Evolutionary conservation across 2,113 vertebrate genomes (phyloP), one percentile per base, ranked within the genome.

Genomic region (Menura novaehollandiae): DNA sequence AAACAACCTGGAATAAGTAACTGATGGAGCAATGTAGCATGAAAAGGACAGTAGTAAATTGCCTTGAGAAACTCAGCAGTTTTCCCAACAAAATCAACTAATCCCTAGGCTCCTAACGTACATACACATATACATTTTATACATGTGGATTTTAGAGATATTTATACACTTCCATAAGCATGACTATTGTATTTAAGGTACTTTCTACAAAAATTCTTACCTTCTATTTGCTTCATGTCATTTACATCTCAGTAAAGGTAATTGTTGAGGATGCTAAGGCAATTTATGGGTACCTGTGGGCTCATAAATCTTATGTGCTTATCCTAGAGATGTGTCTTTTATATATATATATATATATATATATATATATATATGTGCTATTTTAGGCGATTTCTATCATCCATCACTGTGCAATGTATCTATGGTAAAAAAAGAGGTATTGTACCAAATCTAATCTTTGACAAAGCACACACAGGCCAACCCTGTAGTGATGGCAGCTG

Each of bases 221-320:
- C n/a, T 91, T 93, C 55, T 52, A 7, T 69, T 85, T 90, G 14
- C 17, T 62, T 63, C 19, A 35, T 47, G 35, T 67, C 5, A 74
- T n/a, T 85, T 94, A 23, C 39, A 23, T 66, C 58, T 81, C 55
- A 33, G 35, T 49, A 83, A 93, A 88, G 19, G 35, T 93, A 94
- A 91, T 63, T 80, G 60, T 13, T 74, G 72, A 82, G 33, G 62
- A 83, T 59, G 35, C 19, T 83, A 63, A 59, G 17, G 89, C 59
- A 92, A 74, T 87, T 89, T 75, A 89, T 47, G 72, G 68, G 51
- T 30, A 74, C 30, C 35, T 89, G 19, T 59, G 47, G 72, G 51
- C 46, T 94, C 78, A 88, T 77, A 93, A 85, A 94, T 89, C 58
- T 89, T 91, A 46, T 4, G 43, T 82, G 46, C 53, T 96, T 90